These are phyloP conservation scores for Hirtodrosophila duncani DNA, from an alignment of 2,888 invertebrate genomes.

Conservation along the genomic window DNA sequence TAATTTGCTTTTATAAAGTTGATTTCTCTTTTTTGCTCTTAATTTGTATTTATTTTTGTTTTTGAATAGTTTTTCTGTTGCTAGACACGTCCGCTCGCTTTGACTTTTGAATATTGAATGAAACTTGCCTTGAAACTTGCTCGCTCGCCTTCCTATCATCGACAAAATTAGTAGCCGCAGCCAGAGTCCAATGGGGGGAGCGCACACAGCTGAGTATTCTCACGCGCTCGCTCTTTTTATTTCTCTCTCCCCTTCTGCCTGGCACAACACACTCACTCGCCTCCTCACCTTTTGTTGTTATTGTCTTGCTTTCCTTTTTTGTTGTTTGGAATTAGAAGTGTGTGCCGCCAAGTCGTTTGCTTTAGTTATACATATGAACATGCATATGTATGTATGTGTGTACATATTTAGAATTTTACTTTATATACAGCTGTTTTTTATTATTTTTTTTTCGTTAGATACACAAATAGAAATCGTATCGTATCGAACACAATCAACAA, in stretches of 20 bases:
- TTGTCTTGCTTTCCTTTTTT: conserved; percentile 35
- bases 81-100: conserved; percentile 58
- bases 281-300: conserved; percentile 38
- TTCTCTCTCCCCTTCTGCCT: conserved; percentile 7
- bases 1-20: conserved; percentile 2
- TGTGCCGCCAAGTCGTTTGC: too few relatives aligned
- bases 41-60: conserved; percentile 6
- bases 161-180: conserved; percentile 61
- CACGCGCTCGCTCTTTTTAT: conserved; percentile 18
- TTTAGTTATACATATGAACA: neutral
- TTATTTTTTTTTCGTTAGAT: conserved; percentile 17
- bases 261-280: conserved; percentile 6
- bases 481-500: conserved; percentile 23
- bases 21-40: conserved; percentile 1
- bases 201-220: conserved; percentile 16
- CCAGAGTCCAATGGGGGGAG: conserved; percentile 7
- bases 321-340: neutral
- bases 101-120: conserved; percentile 69
- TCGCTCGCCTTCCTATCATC: conserved; percentile 70
- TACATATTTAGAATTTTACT: neutral
- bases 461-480: conserved; percentile 55
- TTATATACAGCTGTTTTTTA: conserved; percentile 38
- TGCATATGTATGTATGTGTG: neutral
- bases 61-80: conserved; percentile 2
- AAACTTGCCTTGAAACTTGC: conserved; percentile 51